These are phyloP conservation scores for Molorchus minor DNA, from an alignment of 2,888 invertebrate species.

Conservation along the genomic window DNA sequence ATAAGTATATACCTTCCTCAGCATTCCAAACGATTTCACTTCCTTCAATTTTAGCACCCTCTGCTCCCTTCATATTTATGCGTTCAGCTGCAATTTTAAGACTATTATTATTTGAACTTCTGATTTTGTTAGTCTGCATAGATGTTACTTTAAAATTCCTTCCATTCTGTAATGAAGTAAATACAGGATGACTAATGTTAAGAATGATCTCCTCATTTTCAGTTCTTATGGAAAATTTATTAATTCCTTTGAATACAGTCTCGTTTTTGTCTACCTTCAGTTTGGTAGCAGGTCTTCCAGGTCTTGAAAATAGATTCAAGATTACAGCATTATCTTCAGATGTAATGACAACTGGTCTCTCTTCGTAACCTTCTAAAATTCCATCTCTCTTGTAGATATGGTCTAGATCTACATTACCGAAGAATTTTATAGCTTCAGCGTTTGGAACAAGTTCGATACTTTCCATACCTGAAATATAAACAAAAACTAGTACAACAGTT, in stretches of 20 bases:
- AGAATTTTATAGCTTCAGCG: conserved; percentile 79
- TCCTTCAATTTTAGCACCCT: conserved; percentile 79
- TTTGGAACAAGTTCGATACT: conserved; percentile 84
- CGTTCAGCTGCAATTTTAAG: conserved; percentile 76
- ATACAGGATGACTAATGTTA: conserved; percentile 77
- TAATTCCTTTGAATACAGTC: conserved; percentile 69
- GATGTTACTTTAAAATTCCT: conserved; percentile 72
- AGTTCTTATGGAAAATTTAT: conserved; percentile 75
- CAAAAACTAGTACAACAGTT: too few species aligned
- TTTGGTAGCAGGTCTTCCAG: conserved; percentile 61
- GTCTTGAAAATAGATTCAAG: conserved; percentile 56
- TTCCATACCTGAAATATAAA: conserved; percentile 67
- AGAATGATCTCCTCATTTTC: conserved; percentile 72
- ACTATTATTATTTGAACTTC: conserved; percentile 76
- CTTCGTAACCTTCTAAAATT: conserved; percentile 68
- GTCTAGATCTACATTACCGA: conserved; percentile 79
- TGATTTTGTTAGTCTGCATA: conserved; percentile 76
- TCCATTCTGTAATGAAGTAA: conserved; percentile 75
- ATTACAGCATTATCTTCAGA: conserved; percentile 60
- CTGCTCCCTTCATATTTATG: conserved; percentile 79
- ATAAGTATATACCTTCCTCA: conserved; percentile 80
- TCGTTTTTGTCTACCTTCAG: conserved; percentile 72
- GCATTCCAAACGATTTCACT: conserved; percentile 78
- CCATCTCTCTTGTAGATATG: conserved; percentile 80
- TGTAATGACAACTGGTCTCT: conserved; percentile 65